Conservation (phyloP, 2,113 vertebrate species). For the Phylloscopus trochilus region DNA sequence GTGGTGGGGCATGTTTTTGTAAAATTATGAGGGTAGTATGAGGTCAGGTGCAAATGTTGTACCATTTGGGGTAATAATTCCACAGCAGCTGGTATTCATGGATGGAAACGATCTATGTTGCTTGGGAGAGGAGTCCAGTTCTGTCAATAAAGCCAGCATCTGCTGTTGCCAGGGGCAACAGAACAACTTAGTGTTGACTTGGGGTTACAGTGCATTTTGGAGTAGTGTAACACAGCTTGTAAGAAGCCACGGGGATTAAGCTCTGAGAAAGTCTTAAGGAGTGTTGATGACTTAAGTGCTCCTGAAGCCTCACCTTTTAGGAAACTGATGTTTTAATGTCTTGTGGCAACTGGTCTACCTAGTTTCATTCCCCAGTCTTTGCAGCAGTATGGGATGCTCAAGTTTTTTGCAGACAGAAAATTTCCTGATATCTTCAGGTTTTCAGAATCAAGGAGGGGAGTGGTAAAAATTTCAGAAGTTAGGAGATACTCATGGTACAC, state of each 20-base stretch:
- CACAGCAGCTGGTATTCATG: neutral
- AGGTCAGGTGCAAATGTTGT: neutral
- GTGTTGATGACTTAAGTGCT: neutral
- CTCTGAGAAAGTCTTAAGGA: neutral
- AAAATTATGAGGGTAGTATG: neutral
- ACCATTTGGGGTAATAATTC: neutral
- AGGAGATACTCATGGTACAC: neutral
- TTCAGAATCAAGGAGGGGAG: neutral
- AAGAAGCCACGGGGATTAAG: neutral
- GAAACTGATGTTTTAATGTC: neutral
- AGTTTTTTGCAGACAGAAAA: neutral
- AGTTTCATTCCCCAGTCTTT: neutral
- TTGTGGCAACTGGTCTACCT: neutral
- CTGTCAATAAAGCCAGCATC: neutral
- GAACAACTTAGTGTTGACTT: neutral
- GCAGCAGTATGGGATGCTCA: neutral
- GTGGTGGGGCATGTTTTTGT: neutral
- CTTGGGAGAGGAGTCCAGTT: neutral
- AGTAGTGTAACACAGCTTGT: neutral
- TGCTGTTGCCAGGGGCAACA: neutral
- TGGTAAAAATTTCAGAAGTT: neutral
- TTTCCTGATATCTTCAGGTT: neutral
- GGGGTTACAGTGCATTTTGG: neutral
- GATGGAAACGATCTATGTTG: neutral
- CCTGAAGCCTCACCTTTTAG: neutral